Evolutionary conservation across 2,797 vertebrate genomes (phyloP).

Genomic region (Cyclopterus lumpus): DNA sequence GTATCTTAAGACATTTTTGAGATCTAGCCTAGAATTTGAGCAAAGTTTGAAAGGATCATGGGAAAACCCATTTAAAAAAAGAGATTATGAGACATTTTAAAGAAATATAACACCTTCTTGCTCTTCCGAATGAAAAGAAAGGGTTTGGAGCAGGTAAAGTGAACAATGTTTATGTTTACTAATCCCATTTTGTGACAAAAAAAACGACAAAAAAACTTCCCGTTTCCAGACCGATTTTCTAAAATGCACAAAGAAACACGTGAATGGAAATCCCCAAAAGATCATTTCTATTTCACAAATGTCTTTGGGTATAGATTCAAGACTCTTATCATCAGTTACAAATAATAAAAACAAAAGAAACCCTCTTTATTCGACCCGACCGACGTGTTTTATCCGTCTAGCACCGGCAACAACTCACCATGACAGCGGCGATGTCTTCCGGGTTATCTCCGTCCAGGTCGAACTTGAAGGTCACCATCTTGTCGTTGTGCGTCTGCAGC

Average conservation of each 20-base stretch:
- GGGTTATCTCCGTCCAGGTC: constrained; percentile 97
- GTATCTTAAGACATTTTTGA: background rate
- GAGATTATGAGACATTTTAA: too few species aligned
- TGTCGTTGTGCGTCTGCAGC: constrained; percentile 98
- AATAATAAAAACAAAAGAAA: background rate
- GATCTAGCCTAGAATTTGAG: background rate
- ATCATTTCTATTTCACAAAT: background rate
- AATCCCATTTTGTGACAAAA: too few species aligned
- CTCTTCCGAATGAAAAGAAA: too few species aligned
- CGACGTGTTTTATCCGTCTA: background rate
- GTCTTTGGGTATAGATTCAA: background rate
- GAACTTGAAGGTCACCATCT: constrained; percentile 99
- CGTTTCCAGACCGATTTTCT: too few species aligned
- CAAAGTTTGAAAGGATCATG: too few species aligned
- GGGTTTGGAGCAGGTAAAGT: too few species aligned
- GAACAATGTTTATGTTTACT: too few species aligned
- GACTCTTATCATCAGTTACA: background rate
- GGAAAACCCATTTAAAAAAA: too few species aligned
- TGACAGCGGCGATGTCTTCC: constrained; percentile 94
- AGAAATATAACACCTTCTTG: too few species aligned
- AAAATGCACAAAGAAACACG: too few species aligned
- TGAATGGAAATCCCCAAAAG: background rate
- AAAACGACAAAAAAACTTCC: too few species aligned
- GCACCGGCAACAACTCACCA: constrained; percentile 83
- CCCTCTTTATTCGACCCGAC: background rate